Evolutionary conservation across 2,888 invertebrate species (phyloP).

Genomic region (Nasonia oneida): DNA sequence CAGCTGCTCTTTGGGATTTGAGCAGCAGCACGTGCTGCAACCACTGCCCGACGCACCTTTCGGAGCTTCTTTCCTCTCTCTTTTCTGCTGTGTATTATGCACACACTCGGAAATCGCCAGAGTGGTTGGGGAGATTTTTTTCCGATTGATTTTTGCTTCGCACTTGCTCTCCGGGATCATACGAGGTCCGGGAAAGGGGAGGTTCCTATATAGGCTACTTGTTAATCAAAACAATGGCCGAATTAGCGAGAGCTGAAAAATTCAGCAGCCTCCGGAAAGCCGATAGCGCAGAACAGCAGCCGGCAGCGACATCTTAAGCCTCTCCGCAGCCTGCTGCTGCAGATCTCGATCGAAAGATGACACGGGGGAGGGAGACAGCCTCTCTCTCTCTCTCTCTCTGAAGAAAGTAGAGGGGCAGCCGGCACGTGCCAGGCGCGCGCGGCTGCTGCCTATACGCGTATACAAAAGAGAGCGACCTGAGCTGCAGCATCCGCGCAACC

Average conservation of each 20-base stretch:
- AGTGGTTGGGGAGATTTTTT: neutral
- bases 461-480: neutral
- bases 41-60: conserved; percentile 64
- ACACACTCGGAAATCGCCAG: neutral
- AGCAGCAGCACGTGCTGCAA: conserved; percentile 76
- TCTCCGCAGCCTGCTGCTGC: conserved; percentile 31
- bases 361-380: conserved; percentile 40
- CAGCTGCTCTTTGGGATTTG: conserved; percentile 70
- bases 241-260: no score
- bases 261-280: conserved; percentile 22
- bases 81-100: neutral
- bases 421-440: conserved; percentile 68
- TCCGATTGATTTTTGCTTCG: no score
- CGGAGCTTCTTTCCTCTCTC: neutral
- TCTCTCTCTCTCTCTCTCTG: neutral
- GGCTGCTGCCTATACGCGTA: neutral
- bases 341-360: conserved; percentile 57
- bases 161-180: no score
- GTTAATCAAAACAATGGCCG: no score
- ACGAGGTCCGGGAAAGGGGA: no score
- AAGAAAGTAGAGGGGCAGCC: conserved; percentile 52
- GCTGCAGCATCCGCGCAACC: conserved; percentile 62
- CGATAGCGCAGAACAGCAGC: conserved; percentile 20
- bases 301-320: conserved; percentile 31
- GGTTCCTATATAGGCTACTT: no score